A percentile compares a stretch with the other conserved stretches of the same genome.
phyloP scores from a whole-genome alignment of 1,140 invertebrate species.

The Hylyphantes graminicola region DNA sequence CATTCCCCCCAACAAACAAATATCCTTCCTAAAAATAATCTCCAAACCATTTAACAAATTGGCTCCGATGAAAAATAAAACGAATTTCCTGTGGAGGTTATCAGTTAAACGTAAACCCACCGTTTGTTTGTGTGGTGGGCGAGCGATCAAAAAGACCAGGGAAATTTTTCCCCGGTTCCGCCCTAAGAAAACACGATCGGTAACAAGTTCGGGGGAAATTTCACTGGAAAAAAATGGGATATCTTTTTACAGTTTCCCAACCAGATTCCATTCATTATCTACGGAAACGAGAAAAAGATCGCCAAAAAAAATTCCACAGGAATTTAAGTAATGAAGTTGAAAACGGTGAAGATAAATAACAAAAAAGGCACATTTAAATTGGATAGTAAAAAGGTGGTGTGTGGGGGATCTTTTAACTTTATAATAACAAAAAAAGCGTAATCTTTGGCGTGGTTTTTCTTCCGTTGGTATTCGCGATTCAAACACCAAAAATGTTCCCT shows the following conservation, averaged over 20 bases:
- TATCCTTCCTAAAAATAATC: conserved; percentile 5
- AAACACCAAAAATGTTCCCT: conserved; percentile 1
- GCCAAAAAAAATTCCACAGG: conserved; percentile 17
- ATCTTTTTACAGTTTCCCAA: conserved; percentile 25
- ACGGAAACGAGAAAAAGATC: conserved; percentile 8
- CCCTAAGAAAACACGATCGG: not conserved
- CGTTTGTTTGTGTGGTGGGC: not conserved
- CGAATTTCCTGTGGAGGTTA: conserved; percentile 3
- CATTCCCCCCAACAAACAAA: not conserved
- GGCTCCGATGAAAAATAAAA: conserved; percentile 7
- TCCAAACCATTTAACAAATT: conserved; percentile 41
- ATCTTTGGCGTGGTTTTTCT: conserved; percentile 38
- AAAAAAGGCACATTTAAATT: conserved; percentile 32
- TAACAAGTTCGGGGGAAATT: not conserved
- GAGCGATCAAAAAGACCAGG: conserved; percentile 16
- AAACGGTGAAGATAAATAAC: not conserved
- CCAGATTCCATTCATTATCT: conserved; percentile 49
- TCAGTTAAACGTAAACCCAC: conserved; percentile 23
- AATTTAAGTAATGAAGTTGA: conserved; percentile 37
- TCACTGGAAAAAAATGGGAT: not conserved
- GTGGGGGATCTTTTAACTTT: conserved; percentile 28
- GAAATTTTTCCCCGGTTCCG: not conserved
- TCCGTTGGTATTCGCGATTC: conserved; percentile 29
- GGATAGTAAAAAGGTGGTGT: conserved; percentile 33
- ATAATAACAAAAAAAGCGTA: conserved; percentile 21